Evolutionary conservation across 2,888 invertebrate genomes (phyloP), one percentile per base, ranked within the genome.

Genomic region (Glyphotaelius pellucidus): DNA sequence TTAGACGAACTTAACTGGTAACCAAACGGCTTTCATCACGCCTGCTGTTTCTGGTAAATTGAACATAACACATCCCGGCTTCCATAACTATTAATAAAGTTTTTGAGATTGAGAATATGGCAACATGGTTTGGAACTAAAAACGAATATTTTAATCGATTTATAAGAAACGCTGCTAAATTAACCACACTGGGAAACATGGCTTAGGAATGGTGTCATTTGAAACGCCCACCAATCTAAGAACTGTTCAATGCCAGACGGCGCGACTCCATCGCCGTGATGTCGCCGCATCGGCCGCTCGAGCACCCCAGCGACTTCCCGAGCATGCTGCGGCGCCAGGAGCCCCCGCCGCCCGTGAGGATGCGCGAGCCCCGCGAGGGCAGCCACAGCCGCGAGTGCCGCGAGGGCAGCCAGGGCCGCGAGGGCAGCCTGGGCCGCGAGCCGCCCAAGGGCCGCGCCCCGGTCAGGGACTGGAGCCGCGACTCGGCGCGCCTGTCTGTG

Each of bases 281-380:
- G n/a, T 96, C 95, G 93, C 95, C 94, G 95, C 96, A 94, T 94
- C 96, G 96, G 7, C 97, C 97, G 93, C 94, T 97, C 93, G 97
- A 97, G 94, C 98, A 98, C 94, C 98, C 98, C 0, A 97, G 97
- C 35, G 96, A 97, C 42, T 98, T 98, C 94, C 97, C 98, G 88
- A 97, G 97, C 93, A 96, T 97, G 83, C 95, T 98, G 91, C 96
- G 98, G 1, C 96, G 97, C 91, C 97, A 97, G 94, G 96, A 96
- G 0, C 95, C 96, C 93, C 96, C 96, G 95, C 95, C 96, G 0
- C 95, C 96, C 93, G 96, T 96, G 95, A 95, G 42, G 32, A 32
- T 87, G n/a, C 38, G 91, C 30, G 92, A 91, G 38, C 38, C 42
- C 19, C 32, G 86, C 81, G 67, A 52, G 38, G 80, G 95, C 95